phyloP scores from a whole-genome alignment of 1,140 invertebrate species.

The Homarus americanus region DNA sequence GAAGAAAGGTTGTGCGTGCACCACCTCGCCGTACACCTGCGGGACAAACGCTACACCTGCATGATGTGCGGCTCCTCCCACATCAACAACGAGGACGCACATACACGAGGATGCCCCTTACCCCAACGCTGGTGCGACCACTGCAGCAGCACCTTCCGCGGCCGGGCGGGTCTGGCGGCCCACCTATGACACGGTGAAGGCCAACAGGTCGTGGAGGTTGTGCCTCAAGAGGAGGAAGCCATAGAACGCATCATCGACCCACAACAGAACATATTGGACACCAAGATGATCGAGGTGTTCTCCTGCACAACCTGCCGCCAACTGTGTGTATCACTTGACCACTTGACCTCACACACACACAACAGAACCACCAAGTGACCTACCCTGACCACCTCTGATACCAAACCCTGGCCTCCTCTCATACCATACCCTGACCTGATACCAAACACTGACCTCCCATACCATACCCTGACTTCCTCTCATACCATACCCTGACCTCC shows the following conservation, averaged over 20 bases:
- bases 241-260: conserved; percentile 49
- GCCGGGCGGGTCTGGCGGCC: conserved; percentile 46
- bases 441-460: too few species aligned
- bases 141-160: conserved; percentile 51
- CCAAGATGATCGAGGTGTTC: conserved; percentile 51
- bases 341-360: conserved; percentile 26
- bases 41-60: conserved; percentile 53
- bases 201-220: background rate
- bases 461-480: too few species aligned
- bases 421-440: too few species aligned
- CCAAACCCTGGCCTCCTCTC: too few species aligned
- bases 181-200: conserved; percentile 31
- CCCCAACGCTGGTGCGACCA: conserved; percentile 14
- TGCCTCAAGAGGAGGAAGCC: conserved; percentile 9
- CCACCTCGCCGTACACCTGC: conserved; percentile 68
- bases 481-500: too few species aligned
- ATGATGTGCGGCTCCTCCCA: conserved; percentile 39
- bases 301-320: conserved; percentile 43
- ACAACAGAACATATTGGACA: background rate
- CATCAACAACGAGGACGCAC: conserved; percentile 56
- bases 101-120: conserved; percentile 32
- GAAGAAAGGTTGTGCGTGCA: conserved; percentile 89
- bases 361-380: too few species aligned
- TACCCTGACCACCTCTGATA: too few species aligned
- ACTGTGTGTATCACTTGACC: conserved; percentile 51